Conservation (phyloP, 2,888 invertebrate genomes). For the Synanthedon myopaeformis region DNA sequence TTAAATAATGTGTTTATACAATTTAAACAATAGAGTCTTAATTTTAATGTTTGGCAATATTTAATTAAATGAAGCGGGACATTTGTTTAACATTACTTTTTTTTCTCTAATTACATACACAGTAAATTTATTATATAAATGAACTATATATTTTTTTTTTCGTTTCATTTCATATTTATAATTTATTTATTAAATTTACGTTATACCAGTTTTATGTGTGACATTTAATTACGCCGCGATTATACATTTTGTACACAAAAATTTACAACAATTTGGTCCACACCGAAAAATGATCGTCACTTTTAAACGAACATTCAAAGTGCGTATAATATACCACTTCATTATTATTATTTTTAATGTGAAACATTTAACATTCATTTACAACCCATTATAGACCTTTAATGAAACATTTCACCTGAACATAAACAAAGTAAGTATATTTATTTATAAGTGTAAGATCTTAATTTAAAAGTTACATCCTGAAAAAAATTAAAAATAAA, state of each 20-base stretch:
- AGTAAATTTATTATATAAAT: conserved; percentile 6
- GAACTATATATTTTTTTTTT: conserved; percentile 6
- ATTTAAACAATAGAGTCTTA: background rate
- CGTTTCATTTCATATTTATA: background rate
- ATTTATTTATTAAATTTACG: background rate
- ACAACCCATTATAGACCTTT: no score
- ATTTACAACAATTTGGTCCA: background rate
- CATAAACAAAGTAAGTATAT: no score
- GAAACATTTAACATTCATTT: no score
- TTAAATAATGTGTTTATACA: background rate
- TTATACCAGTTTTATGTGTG: no score
- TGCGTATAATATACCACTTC: no score
- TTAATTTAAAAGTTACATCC: no score
- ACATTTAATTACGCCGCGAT: background rate
- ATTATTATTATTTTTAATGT: no score
- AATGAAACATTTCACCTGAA: no score
- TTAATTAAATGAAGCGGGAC: conserved; percentile 5
- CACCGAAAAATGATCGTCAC: background rate
- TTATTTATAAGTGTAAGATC: no score
- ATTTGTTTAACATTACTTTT: conserved; percentile 2
- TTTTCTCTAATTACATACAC: conserved; percentile 4
- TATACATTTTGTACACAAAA: background rate
- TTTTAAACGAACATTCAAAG: no score
- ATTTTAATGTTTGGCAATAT: conserved; percentile 4
- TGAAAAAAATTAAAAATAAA: no score